Base-by-base conservation (phyloP, 2,797 vertebrate species). In the Threskiornis aethiopicus region DNA sequence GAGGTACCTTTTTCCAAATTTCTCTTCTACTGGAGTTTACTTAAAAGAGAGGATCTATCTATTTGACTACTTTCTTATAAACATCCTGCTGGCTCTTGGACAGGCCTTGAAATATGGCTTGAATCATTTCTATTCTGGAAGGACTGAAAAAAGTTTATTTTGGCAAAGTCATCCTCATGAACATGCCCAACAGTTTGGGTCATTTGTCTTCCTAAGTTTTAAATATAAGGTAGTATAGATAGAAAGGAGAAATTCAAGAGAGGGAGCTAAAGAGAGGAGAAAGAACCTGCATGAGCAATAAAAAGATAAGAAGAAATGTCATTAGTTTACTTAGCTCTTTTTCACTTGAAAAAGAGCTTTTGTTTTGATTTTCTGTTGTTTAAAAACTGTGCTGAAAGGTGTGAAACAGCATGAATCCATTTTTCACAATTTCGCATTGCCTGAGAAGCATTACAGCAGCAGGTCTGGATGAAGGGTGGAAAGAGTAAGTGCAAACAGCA, bases 151-250 rank as follows among this genome's bases (percentile, higher is more conserved):
- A 65, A 46, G 28, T 76, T 95, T 93, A 28, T 54, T 81, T 81
- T 85, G 85, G 75, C 75, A 84, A 92, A 96, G 51, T 87, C 37
- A 35, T 61, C 64, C 28, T 16, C 28, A 22, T 61, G 44, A 87
- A 59, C 9, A 89, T 80, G 33, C 13, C 31, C 31, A 59, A 52
- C 25, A 64, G 15, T 82, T 33, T 33, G 52, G 22, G 37, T 73
- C 58, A 94, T 93, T 89, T 90, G 16, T 89, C 88, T 96, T 90
- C n/a, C 52, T 67, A 77, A 55, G 16, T 71, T 77, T 92, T 89
- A 76, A 76, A 73, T 79, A 54, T 35, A 70, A 73, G 21, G 52
- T 77, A 66, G 46, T 49, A 73, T 35, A 64, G n/a, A 77, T 18
- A 76, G 66, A 83, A 87, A 89, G 29, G 54, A 86, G n/a, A 93